Evolutionary conservation across 2,888 invertebrate species (phyloP).

Genomic region (Bhutanitis thaidina): DNA sequence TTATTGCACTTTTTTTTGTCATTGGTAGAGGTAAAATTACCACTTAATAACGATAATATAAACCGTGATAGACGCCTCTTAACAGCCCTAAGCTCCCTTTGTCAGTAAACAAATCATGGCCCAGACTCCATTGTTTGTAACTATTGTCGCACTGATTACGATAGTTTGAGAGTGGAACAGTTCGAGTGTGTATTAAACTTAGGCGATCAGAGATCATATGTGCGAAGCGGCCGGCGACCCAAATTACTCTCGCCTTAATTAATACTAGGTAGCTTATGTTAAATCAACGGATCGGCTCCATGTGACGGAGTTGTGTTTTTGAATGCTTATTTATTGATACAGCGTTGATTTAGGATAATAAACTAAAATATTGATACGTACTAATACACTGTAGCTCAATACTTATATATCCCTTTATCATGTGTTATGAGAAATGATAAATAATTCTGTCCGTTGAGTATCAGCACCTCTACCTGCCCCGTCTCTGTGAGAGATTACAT

Average conservation of each 20-base stretch:
- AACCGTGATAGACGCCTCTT: background rate
- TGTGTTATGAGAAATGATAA: no score
- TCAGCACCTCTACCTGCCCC: no score
- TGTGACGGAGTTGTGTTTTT: background rate
- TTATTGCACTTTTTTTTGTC: no score
- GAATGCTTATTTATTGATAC: background rate
- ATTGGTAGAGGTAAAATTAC: no score
- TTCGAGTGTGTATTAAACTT: constrained; percentile 15
- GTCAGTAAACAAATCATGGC: constrained; percentile 8
- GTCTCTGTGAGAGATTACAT: no score
- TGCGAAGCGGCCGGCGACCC: constrained; percentile 12
- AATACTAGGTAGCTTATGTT: constrained; percentile 10
- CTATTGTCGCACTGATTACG: constrained; percentile 9
- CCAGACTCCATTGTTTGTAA: constrained; percentile 3
- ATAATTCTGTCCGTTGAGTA: no score
- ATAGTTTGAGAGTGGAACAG: constrained; percentile 12
- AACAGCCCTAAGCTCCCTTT: constrained; percentile 9
- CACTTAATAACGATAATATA: no score
- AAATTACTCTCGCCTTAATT: constrained; percentile 14
- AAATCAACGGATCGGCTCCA: background rate
- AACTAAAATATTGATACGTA: no score
- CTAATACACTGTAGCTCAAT: no score
- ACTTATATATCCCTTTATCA: no score
- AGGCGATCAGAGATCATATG: constrained; percentile 14
- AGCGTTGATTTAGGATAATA: no score